Evolutionary conservation across 1,140 invertebrate genomes (phyloP).

Genomic region (Atta cephalotes): DNA sequence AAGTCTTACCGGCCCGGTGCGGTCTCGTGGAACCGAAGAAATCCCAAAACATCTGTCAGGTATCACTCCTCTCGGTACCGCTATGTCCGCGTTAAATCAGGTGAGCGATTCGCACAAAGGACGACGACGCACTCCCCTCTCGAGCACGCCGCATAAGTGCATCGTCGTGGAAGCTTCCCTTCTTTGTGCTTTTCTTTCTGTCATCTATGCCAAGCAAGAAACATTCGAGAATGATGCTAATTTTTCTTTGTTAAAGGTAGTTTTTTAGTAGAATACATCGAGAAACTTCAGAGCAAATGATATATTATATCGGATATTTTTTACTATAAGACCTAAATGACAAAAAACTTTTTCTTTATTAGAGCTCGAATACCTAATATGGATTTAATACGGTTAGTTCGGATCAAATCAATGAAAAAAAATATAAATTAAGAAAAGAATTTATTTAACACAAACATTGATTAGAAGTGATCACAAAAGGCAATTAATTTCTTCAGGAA

Average conservation of each 20-base stretch:
- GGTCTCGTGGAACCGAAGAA: conserved; percentile 78
- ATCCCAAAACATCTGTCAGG: conserved; percentile 84
- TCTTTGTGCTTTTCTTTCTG: not conserved
- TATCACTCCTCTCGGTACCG: conserved; percentile 81
- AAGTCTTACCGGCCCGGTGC: conserved; percentile 72
- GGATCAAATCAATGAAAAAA: too few relatives aligned
- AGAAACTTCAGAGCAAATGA: not conserved
- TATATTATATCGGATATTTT: not conserved
- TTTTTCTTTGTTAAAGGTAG: conserved; percentile 29
- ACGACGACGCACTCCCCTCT: conserved; percentile 43
- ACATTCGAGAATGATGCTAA: conserved; percentile 33
- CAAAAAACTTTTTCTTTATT: too few relatives aligned
- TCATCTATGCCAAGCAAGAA: conserved; percentile 3
- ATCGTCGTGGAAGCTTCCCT: conserved; percentile 62
- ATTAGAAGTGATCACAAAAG: too few relatives aligned
- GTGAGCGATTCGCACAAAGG: conserved; percentile 78
- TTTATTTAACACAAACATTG: too few relatives aligned
- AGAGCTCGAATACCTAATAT: too few relatives aligned
- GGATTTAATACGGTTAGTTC: too few relatives aligned
- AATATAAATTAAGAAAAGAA: too few relatives aligned
- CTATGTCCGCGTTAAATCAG: conserved; percentile 84
- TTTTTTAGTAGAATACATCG: not conserved
- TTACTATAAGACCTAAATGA: not conserved
- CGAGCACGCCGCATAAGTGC: conserved; percentile 60
- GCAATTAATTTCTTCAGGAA: too few relatives aligned